Conservation (phyloP, 2,888 invertebrate genomes). For the Liodrosophila aerea region DNA sequence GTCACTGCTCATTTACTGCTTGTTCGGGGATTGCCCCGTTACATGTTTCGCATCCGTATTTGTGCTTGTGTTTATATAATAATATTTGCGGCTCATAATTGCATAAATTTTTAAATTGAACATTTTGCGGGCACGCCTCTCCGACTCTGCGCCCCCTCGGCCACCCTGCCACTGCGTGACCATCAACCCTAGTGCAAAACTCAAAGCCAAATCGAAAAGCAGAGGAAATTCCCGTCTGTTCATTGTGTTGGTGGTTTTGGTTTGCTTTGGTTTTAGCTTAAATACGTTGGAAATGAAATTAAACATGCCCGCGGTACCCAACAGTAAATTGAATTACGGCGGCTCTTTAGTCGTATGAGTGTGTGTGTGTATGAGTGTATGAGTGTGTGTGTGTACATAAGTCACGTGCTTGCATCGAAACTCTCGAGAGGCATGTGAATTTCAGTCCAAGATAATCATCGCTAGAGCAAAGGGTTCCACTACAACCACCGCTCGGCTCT, state of each 20-base stretch:
- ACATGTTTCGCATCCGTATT: slow-evolving; percentile 43
- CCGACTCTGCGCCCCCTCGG: slow-evolving; percentile 2
- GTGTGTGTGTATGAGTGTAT: slow-evolving; percentile 20
- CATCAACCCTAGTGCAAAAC: slow-evolving; percentile 13
- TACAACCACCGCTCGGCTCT: background rate
- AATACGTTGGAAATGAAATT: slow-evolving; percentile 76
- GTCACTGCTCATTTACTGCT: slow-evolving; percentile 33
- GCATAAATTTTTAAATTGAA: slow-evolving; percentile 81
- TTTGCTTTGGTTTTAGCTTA: slow-evolving; percentile 68
- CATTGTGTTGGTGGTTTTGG: slow-evolving; percentile 41
- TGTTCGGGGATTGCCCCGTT: slow-evolving; percentile 16
- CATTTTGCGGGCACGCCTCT: slow-evolving; percentile 50
- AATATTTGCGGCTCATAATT: slow-evolving; percentile 81
- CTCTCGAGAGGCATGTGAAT: slow-evolving; percentile 38
- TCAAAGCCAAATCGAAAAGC: slow-evolving; percentile 11
- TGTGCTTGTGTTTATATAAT: slow-evolving; percentile 72
- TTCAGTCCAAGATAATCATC: slow-evolving; percentile 41
- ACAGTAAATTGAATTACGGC: slow-evolving; percentile 53
- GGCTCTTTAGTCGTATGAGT: slow-evolving; percentile 20
- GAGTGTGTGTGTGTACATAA: slow-evolving; percentile 34
- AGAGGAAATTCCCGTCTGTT: slow-evolving; percentile 14
- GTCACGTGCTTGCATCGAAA: slow-evolving; percentile 47
- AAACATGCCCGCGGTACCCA: slow-evolving; percentile 70
- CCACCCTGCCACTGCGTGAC: slow-evolving; percentile 18
- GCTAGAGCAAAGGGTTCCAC: slow-evolving; percentile 7